Conservation (phyloP, 2,113 vertebrate genomes). For the Mixornis gularis region DNA sequence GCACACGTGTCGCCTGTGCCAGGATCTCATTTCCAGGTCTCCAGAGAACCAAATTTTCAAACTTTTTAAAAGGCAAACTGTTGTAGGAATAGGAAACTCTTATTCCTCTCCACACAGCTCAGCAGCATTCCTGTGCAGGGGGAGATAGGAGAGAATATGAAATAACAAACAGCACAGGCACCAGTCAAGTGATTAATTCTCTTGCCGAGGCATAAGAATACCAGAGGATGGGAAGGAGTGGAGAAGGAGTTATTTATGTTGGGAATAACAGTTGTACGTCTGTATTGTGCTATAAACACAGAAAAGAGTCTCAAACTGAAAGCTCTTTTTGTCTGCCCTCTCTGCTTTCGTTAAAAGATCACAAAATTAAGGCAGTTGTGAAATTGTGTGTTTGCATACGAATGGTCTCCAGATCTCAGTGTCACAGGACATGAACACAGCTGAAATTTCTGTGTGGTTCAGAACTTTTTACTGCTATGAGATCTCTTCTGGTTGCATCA, state of each 20-base stretch:
- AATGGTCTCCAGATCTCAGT: background rate
- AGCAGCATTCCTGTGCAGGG: background rate
- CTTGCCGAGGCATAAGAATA: background rate
- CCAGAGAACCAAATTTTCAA: background rate
- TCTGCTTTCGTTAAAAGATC: background rate
- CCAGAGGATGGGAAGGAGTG: background rate
- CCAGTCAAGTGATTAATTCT: background rate
- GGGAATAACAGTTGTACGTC: background rate
- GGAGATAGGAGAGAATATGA: background rate
- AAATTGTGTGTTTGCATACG: background rate
- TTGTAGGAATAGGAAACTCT: background rate
- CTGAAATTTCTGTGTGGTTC: background rate
- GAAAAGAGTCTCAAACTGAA: background rate
- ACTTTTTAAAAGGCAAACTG: background rate
- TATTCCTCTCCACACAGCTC: background rate
- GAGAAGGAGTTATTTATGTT: background rate
- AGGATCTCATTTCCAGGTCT: background rate
- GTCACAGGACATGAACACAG: background rate
- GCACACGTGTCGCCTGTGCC: background rate
- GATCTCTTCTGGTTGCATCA: background rate
- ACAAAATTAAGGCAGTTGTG: background rate
- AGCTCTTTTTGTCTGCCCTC: background rate
- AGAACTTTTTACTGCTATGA: background rate
- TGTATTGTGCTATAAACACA: background rate
- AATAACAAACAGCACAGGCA: background rate